Base-by-base conservation (phyloP, 2,888 invertebrate species). In the Pantelozetes paolii region DNA sequence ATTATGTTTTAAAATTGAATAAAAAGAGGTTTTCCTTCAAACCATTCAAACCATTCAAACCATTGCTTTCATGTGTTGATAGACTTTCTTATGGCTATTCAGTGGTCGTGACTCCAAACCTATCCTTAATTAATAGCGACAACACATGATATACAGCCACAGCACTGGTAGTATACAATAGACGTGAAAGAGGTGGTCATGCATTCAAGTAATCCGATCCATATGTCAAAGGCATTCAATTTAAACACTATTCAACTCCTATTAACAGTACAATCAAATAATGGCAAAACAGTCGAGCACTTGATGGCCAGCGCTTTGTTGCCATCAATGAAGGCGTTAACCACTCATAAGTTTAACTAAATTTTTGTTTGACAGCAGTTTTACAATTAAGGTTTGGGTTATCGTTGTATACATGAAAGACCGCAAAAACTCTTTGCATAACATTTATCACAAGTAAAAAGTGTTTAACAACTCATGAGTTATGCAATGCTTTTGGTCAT, bases 231-330 rank as follows among this genome's bases (percentile, higher is more conserved):
- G 6, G 13, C 28, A 57, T 9, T 57, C 26, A 23, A 26, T 57
- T 23, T 18, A 18, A 50, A 50, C 20, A 20, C 50, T 50, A n/a
- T 20, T 50, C 50, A 50, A 36, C 36, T 36, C 11, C 36, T 36
- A 36, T 36, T 36, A 36, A 36, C 36, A 36, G 36, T 36, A 36
- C 62, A 62, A 62, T 62, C 32, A 32, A 62, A 62, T 62, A 62
- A 62, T 26, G 9, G 32, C 62, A 62, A 32, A 62, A 62, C 62
- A 62, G 30, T 54, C 32, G 30, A 62, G 26, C 30, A 28, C 18
- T 30, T 62, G 62, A 62, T 62, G 62, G 62, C 62, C 62, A 62
- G 32, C 8, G 30, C 62, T 54, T 54, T 62, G 62, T 62, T 62
- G 3, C 8, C 62, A 5, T 30, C 32, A 62, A 28, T 62, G 32